Conservation (phyloP, 1,140 invertebrate genomes). For the Euura lappo region DNA sequence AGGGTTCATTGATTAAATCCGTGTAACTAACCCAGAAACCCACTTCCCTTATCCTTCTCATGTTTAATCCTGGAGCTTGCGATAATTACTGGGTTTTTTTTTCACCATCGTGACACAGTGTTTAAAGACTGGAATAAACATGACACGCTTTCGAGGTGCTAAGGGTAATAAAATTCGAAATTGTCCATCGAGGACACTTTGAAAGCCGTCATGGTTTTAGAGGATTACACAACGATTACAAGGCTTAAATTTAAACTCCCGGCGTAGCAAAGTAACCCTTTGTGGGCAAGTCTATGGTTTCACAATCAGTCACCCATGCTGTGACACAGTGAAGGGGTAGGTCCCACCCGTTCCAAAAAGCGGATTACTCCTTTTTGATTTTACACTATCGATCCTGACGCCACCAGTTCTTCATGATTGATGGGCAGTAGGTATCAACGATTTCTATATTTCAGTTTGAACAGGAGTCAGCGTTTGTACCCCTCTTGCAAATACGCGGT, state of each 20-base stretch:
- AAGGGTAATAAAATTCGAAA: background rate
- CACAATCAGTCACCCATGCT: constrained; percentile 62
- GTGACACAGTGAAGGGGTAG: constrained; percentile 57
- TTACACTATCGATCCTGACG: constrained; percentile 6
- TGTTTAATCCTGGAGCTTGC: no score
- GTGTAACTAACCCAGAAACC: background rate
- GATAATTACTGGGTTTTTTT: no score
- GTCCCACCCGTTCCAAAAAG: constrained; percentile 48
- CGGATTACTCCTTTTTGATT: constrained; percentile 47
- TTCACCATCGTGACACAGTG: no score
- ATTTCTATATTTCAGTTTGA: background rate
- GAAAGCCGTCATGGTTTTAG: constrained; percentile 54
- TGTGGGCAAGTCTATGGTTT: constrained; percentile 60
- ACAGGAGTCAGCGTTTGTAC: background rate
- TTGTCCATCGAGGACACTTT: constrained; percentile 25
- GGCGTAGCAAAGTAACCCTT: constrained; percentile 40
- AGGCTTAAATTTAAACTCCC: constrained; percentile 58
- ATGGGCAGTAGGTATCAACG: background rate
- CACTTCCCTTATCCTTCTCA: background rate
- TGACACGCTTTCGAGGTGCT: no score
- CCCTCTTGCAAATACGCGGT: background rate
- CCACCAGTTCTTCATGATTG: background rate
- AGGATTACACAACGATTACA: constrained; percentile 62
- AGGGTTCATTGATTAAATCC: background rate
- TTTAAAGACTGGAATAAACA: no score